phyloP scores from a whole-genome alignment of 2,113 vertebrate genomes.

The Fulmarus glacialis region DNA sequence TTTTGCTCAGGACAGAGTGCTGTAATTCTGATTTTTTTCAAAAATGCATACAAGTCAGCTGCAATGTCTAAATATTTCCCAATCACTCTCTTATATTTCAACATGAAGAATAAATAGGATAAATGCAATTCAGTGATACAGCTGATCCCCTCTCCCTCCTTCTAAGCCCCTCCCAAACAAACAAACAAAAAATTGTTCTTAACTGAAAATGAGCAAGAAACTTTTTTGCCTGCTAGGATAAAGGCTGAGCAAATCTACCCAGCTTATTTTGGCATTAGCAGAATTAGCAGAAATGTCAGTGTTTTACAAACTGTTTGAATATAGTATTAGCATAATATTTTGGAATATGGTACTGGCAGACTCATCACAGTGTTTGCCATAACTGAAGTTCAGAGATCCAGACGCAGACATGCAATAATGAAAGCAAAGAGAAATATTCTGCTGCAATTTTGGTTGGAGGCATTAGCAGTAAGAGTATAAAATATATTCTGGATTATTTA shows the following conservation, averaged over 20 bases:
- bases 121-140: background rate
- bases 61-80: background rate
- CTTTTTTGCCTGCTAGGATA: background rate
- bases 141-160: background rate
- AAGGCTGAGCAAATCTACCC: background rate
- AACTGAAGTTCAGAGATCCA: background rate
- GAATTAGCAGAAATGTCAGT: background rate
- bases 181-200: background rate
- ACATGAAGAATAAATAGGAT: background rate
- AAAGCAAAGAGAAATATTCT: background rate
- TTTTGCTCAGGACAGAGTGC: background rate
- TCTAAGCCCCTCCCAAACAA: background rate
- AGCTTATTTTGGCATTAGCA: background rate
- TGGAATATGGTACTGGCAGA: background rate
- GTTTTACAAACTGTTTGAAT: conserved; percentile 9
- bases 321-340: conserved; percentile 13
- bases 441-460: background rate
- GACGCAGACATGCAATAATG: background rate
- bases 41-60: background rate
- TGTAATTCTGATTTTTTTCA: background rate
- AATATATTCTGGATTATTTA: background rate
- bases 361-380: background rate
- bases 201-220: background rate
- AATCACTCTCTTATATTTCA: background rate
- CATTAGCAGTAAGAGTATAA: background rate